Conservation (phyloP, 2,888 invertebrate genomes). For the Tenodera sinensis region DNA sequence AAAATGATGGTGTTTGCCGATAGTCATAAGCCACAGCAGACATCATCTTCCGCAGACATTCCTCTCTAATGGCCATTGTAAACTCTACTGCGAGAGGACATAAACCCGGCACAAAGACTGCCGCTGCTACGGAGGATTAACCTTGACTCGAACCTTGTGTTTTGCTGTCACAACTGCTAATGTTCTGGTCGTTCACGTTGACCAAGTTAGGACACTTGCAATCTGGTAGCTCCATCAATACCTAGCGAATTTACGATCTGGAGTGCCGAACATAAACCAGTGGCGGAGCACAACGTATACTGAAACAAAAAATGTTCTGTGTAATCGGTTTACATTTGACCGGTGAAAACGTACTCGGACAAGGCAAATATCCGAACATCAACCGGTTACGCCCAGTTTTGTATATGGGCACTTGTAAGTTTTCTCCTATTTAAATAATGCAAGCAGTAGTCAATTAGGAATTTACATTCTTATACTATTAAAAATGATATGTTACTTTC, state of each 20-base stretch:
- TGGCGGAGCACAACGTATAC: neutral
- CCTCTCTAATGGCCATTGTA: neutral
- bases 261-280: neutral
- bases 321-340: too few species aligned
- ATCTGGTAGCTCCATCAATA: neutral
- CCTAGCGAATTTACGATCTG: neutral
- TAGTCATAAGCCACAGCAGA: neutral
- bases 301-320: too few species aligned
- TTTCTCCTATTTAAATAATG: too few species aligned
- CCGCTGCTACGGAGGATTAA: neutral
- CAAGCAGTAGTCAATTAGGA: too few species aligned
- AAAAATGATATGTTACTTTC: too few species aligned
- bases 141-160: neutral
- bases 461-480: too few species aligned
- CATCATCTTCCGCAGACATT: neutral
- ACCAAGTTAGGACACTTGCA: neutral
- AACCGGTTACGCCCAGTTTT: too few species aligned
- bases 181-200: neutral
- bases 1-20: too few species aligned
- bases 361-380: too few species aligned
- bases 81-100: neutral
- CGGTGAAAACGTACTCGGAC: too few species aligned
- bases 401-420: too few species aligned
- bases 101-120: too few species aligned
- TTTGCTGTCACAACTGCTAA: neutral